Evolutionary conservation across 2,888 invertebrate genomes (phyloP).

Genomic region (Gortyna flavago): DNA sequence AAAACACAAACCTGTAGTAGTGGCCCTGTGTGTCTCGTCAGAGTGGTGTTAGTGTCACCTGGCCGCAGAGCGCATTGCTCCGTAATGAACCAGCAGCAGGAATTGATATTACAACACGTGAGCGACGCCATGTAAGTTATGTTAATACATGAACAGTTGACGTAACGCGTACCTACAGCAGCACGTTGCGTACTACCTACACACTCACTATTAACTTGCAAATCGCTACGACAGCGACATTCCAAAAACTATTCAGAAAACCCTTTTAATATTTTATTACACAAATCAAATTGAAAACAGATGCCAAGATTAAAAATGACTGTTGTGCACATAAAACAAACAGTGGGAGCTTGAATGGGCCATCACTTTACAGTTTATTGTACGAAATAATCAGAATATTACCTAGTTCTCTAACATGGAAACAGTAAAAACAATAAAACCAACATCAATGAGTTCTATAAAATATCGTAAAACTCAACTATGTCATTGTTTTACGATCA

Average conservation of each 20-base stretch:
- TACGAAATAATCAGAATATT: conserved; percentile 51
- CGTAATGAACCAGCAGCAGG: conserved; percentile 69
- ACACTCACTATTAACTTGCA: conserved; percentile 35
- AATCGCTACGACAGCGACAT: conserved; percentile 30
- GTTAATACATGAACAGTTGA: conserved; percentile 62
- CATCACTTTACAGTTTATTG: conserved; percentile 50
- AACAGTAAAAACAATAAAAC: conserved; percentile 54
- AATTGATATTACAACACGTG: conserved; percentile 69
- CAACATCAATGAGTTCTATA: conserved; percentile 54
- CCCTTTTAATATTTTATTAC: conserved; percentile 19
- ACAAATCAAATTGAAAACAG: conserved; percentile 22
- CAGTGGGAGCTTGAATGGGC: conserved; percentile 57
- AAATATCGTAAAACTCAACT: conserved; percentile 60
- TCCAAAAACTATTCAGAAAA: conserved; percentile 36
- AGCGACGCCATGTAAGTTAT: conserved; percentile 54
- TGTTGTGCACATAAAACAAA: conserved; percentile 46
- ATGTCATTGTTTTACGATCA: conserved; percentile 62
- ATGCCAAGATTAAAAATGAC: conserved; percentile 39
- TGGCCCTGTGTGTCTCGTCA: conserved; percentile 71
- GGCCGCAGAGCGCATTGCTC: conserved; percentile 66
- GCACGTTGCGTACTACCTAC: conserved; percentile 49
- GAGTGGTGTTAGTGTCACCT: conserved; percentile 70
- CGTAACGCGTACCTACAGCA: conserved; percentile 54
- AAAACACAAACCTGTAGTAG: conserved; percentile 75
- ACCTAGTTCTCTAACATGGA: conserved; percentile 31